phyloP scores from a whole-genome alignment of 1,140 invertebrate genomes.

The Macrotrachela quadricornifera region DNA sequence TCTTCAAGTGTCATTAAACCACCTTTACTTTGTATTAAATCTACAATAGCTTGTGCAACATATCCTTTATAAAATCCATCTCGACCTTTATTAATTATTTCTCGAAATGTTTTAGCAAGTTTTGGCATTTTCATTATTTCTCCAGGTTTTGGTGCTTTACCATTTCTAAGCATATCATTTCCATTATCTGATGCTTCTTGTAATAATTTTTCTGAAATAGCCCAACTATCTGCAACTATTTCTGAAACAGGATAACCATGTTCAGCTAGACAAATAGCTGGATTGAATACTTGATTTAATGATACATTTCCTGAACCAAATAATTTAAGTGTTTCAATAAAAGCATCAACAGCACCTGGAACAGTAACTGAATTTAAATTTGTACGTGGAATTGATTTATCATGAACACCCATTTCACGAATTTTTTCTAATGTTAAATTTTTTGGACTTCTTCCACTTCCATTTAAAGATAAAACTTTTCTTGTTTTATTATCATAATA shows the following conservation, averaged over 20 bases:
- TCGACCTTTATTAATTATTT: conserved; percentile 20
- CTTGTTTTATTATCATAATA: conserved; percentile 23
- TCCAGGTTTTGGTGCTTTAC: conserved; percentile 20
- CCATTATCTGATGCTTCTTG: conserved; percentile 14
- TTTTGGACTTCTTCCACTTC: conserved; percentile 17
- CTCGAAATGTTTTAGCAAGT: conserved; percentile 24
- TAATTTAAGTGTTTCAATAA: conserved; percentile 18
- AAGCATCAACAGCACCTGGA: conserved; percentile 23
- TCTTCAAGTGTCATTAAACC: conserved; percentile 26
- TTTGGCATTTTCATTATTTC: conserved; percentile 23
- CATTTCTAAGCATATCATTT: conserved; percentile 20
- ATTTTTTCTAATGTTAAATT: conserved; percentile 13
- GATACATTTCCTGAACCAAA: conserved; percentile 25
- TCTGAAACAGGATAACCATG: conserved; percentile 24
- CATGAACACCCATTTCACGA: conserved; percentile 12
- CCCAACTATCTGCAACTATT: conserved; percentile 17
- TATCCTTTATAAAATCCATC: conserved; percentile 26
- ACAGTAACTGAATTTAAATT: conserved; percentile 24
- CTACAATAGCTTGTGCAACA: conserved; percentile 21
- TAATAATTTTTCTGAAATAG: neutral
- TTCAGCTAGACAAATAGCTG: conserved; percentile 25
- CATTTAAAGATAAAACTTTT: conserved; percentile 19
- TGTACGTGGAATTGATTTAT: conserved; percentile 12
- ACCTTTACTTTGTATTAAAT: conserved; percentile 19
- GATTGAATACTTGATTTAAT: conserved; percentile 14